Evolutionary conservation across 2,113 vertebrate species (phyloP).

Genomic region (Eulacestoma nigropectus): DNA sequence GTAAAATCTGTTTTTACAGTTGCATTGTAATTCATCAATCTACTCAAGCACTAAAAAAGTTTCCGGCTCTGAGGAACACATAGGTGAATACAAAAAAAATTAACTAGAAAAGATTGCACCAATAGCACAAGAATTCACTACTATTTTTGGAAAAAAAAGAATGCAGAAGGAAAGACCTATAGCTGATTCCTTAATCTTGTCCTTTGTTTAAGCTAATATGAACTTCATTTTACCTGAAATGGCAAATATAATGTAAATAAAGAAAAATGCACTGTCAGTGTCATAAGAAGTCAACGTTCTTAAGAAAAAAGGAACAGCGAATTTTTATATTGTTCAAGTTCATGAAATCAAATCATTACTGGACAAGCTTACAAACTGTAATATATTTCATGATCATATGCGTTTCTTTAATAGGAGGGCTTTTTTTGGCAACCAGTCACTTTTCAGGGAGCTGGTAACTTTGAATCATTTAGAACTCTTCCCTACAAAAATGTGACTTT

Average conservation of each 20-base stretch:
- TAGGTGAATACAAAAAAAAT: neutral
- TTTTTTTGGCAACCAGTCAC: neutral
- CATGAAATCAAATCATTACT: neutral
- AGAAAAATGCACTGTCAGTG: neutral
- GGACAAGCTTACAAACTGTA: neutral
- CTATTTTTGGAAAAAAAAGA: neutral
- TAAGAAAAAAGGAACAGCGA: neutral
- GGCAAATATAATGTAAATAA: neutral
- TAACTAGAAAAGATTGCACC: neutral
- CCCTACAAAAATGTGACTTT: neutral
- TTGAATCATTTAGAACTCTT: neutral
- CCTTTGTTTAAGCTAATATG: neutral
- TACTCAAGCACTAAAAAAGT: neutral
- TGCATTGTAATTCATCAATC: neutral
- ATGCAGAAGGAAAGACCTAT: neutral
- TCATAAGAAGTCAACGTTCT: neutral
- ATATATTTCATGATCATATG: neutral
- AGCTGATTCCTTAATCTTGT: neutral
- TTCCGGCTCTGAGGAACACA: neutral
- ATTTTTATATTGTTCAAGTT: neutral
- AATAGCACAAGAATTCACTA: neutral
- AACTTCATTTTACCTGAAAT: neutral
- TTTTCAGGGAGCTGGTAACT: constrained; percentile 2
- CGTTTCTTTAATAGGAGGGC: neutral
- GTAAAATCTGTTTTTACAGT: neutral